These are phyloP conservation scores for Catagonus wagneri DNA, from an alignment of 2,113 vertebrate genomes.

Conservation along the genomic window DNA sequence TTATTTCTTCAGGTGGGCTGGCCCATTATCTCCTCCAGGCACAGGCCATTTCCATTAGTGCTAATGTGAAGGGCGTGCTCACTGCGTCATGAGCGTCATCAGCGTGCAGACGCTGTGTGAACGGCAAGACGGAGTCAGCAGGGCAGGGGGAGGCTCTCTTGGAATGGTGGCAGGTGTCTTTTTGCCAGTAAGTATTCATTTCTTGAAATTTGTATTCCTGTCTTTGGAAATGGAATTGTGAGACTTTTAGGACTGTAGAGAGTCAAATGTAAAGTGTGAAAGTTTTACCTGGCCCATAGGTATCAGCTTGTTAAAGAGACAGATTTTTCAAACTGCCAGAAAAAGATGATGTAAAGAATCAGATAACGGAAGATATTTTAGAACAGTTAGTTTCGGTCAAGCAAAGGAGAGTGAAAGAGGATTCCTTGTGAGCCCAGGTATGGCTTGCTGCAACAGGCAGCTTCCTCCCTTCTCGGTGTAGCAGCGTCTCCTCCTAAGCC, in stretches of 20 bases:
- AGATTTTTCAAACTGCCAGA: constrained; percentile 30
- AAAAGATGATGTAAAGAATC: constrained; percentile 1
- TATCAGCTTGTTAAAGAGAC: not conserved
- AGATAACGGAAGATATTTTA: not conserved
- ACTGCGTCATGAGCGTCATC: constrained; percentile 80
- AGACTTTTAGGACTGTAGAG: not conserved
- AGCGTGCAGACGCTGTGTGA: not conserved
- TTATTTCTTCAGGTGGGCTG: constrained; percentile 79
- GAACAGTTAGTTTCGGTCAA: not conserved
- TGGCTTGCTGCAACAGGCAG: not conserved
- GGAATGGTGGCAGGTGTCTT: not conserved
- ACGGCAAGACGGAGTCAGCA: not conserved
- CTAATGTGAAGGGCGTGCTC: constrained; percentile 83
- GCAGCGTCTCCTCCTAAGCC: not conserved
- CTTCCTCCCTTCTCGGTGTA: not conserved
- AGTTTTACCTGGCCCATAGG: not conserved
- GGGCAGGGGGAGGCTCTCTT: constrained; percentile 29
- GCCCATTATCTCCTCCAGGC: constrained; percentile 73
- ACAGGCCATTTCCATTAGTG: constrained; percentile 77
- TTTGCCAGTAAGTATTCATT: constrained; percentile 59
- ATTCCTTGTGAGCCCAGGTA: not conserved
- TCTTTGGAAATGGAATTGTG: constrained; percentile 45
- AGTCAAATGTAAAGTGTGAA: not conserved
- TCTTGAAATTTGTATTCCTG: constrained; percentile 14
- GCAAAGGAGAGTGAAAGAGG: not conserved